These are phyloP conservation scores for Liposcelis brunnea DNA, from an alignment of 2,888 invertebrate species.

Conservation along the genomic window DNA sequence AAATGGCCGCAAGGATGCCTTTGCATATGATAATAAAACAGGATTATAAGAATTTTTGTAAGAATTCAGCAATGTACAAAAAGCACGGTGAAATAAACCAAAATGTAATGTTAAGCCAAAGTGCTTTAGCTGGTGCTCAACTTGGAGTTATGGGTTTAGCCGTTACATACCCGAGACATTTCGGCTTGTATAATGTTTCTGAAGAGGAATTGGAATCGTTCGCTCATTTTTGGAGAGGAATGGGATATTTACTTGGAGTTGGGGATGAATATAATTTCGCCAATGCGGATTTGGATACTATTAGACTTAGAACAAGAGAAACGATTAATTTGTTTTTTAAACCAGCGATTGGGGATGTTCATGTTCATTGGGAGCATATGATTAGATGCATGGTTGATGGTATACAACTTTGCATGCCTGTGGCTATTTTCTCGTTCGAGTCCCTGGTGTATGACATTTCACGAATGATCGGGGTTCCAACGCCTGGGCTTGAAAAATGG, in stretches of 20 bases:
- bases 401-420: conserved; percentile 21
- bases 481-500: conserved; percentile 19
- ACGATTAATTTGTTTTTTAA: conserved; percentile 17
- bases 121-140: conserved; percentile 71
- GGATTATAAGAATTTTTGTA: too few species aligned
- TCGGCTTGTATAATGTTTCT: conserved; percentile 43
- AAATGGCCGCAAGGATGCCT: too few species aligned
- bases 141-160: conserved; percentile 72
- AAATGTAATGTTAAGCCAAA: conserved; percentile 43
- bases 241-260: conserved; percentile 67
- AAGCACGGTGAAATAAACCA: too few species aligned
- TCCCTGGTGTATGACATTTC: conserved; percentile 21
- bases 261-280: conserved; percentile 43
- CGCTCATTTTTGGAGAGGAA: conserved; percentile 66
- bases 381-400: conserved; percentile 24
- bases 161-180: conserved; percentile 39
- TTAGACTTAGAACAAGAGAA: conserved; percentile 21
- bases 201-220: conserved; percentile 53
- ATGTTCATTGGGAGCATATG: conserved; percentile 28
- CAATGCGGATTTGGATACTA: conserved; percentile 22
- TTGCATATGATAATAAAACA: too few species aligned
- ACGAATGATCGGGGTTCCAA: conserved; percentile 18
- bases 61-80: too few species aligned
- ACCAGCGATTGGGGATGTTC: conserved; percentile 22
- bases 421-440: conserved; percentile 19